A percentile compares a stretch with the other conserved stretches of the same genome.
phyloP scores from a whole-genome alignment of 2,797 vertebrate species.

The Furcifer pardalis region DNA sequence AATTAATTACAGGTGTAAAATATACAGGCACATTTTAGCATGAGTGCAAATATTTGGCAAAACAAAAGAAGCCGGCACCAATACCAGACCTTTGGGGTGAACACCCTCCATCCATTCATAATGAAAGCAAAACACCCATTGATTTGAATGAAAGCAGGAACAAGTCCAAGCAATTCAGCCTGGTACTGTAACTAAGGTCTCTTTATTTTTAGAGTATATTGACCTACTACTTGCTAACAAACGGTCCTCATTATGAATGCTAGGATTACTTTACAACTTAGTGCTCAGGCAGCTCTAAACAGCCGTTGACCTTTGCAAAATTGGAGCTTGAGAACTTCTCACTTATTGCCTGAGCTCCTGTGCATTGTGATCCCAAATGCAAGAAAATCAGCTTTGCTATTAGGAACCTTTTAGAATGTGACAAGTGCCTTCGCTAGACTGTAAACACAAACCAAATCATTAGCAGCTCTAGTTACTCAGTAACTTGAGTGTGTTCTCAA shows the following conservation, averaged over 20 bases:
- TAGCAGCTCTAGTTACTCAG: slow-evolving; percentile 4
- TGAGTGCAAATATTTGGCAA: slow-evolving; percentile 30
- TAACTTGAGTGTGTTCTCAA: slow-evolving; percentile 14
- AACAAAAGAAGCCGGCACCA: slow-evolving; percentile 35
- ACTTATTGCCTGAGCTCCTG: not conserved
- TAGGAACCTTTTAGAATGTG: not conserved
- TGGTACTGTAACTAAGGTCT: slow-evolving; percentile 11
- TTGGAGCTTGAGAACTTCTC: slow-evolving; percentile 46
- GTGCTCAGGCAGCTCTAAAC: slow-evolving; percentile 42
- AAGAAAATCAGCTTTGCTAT: slow-evolving; percentile 31
- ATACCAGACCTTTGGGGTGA: slow-evolving; percentile 31
- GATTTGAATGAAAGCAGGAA: slow-evolving; percentile 24
- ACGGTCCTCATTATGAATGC: slow-evolving; percentile 54
- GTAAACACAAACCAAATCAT: not conserved
- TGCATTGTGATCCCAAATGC: slow-evolving; percentile 35
- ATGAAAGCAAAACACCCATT: slow-evolving; percentile 31
- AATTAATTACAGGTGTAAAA: slow-evolving; percentile 51
- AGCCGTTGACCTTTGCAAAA: slow-evolving; percentile 43
- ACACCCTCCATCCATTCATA: slow-evolving; percentile 11
- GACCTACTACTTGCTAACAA: slow-evolving; percentile 42
- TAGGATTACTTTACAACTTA: slow-evolving; percentile 45
- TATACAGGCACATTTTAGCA: not conserved
- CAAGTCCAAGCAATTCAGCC: slow-evolving; percentile 25
- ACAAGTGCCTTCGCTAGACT: slow-evolving; percentile 1
- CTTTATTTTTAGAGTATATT: slow-evolving; percentile 53